Percentiles rank a stretch among this genome's conserved stretches.
Conservation (phyloP, 37 sponge, comb jelly and placozoan genomes). For the Petrosia ficiformis region DNA sequence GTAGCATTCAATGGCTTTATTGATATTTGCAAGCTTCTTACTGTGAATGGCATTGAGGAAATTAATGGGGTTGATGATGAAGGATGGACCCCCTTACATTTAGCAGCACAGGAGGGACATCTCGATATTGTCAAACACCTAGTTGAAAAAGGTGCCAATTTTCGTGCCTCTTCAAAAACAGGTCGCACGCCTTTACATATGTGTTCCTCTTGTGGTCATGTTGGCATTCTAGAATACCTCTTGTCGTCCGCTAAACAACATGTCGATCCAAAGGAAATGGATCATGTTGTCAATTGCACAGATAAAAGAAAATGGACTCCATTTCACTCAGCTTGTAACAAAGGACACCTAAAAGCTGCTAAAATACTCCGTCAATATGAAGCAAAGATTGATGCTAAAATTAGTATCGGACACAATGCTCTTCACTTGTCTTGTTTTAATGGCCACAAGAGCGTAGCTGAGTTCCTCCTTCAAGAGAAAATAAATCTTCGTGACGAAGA, state of each 20-base stretch:
- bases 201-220: conserved; percentile 49
- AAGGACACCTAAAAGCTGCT: conserved; percentile 61
- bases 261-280: too few species aligned
- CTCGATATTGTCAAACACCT: conserved; percentile 56
- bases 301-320: conserved; percentile 72
- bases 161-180: conserved; percentile 18
- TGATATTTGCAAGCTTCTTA: conserved; percentile 31
- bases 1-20: conserved; percentile 41
- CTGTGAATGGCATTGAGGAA: too few species aligned
- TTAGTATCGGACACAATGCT: conserved; percentile 70
- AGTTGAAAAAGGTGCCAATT: conserved; percentile 36
- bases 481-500: conserved; percentile 41
- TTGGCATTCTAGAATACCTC: conserved; percentile 35
- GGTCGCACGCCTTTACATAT: conserved; percentile 59
- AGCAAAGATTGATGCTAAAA: conserved; percentile 57
- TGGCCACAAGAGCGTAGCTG: conserved; percentile 46
- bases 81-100: too few species aligned
- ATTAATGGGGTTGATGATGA: conserved; percentile 31
- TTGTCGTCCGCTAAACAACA: too few species aligned
- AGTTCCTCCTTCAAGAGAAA: conserved; percentile 39
- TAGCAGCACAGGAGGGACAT: too few species aligned
- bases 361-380: conserved; percentile 32
- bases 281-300: too few species aligned
- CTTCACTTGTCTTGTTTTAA: conserved; percentile 67
- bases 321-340: too few species aligned